These are phyloP conservation scores for Rhodophaea formosa DNA, from an alignment of 2,888 invertebrate species.

Conservation along the genomic window DNA sequence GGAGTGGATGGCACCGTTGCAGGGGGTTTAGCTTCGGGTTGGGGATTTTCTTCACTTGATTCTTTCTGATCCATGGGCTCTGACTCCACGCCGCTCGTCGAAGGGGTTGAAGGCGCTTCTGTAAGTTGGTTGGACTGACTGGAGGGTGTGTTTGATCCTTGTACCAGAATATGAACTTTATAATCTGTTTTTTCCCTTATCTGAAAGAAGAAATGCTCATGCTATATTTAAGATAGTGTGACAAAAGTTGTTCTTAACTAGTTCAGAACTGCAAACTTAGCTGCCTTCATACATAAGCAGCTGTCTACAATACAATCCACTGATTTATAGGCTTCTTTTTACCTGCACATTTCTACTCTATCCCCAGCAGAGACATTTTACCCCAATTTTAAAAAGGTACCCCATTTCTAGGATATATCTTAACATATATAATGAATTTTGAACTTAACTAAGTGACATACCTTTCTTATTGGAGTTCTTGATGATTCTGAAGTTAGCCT, in stretches of 20 bases:
- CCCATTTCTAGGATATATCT: too few relatives aligned
- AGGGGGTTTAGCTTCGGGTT: background rate
- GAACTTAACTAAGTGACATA: too few relatives aligned
- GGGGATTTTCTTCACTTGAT: constrained; percentile 31
- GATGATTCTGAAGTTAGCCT: constrained; percentile 43
- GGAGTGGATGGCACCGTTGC: constrained; percentile 35
- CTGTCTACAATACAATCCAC: too few relatives aligned
- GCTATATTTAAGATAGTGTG: background rate
- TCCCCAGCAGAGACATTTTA: too few relatives aligned
- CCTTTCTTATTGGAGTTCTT: constrained; percentile 55
- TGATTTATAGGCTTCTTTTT: too few relatives aligned
- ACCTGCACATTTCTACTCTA: too few relatives aligned
- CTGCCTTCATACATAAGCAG: too few relatives aligned
- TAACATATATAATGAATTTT: too few relatives aligned
- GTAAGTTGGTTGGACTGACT: constrained; percentile 34
- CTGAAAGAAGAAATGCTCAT: constrained; percentile 47
- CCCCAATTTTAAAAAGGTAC: too few relatives aligned
- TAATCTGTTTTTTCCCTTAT: constrained; percentile 76
- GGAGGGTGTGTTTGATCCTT: constrained; percentile 67
- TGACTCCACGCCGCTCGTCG: constrained; percentile 49
- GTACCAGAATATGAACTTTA: constrained; percentile 84
- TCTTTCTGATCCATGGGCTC: constrained; percentile 36
- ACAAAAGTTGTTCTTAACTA: background rate
- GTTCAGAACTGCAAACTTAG: too few relatives aligned
- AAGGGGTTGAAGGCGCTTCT: constrained; percentile 44